These are phyloP conservation scores for Drosophila subobscura DNA, from an alignment of 1,140 invertebrate species.

Conservation along the genomic window DNA sequence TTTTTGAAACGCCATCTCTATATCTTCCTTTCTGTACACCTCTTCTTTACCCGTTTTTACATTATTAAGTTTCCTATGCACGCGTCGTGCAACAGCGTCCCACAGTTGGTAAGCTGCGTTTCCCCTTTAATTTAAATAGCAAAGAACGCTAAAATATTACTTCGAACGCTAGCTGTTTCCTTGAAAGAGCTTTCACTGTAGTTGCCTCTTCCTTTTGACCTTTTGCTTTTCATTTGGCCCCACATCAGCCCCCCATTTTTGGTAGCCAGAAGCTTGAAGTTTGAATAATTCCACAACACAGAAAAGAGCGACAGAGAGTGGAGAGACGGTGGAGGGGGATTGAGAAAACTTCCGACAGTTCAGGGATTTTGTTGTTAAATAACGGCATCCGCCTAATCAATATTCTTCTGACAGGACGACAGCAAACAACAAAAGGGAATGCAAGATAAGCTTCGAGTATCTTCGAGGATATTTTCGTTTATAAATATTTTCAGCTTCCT, in stretches of 20 bases:
- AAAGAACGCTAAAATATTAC: background rate
- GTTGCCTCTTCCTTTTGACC: no score
- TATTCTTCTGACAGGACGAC: conserved; percentile 11
- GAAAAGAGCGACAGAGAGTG: conserved; percentile 19
- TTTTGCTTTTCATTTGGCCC: conserved; percentile 22
- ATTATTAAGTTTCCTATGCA: no score
- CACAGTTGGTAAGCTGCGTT: no score
- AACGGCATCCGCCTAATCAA: conserved; percentile 20
- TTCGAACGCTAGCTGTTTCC: conserved; percentile 6
- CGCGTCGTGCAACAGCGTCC: no score
- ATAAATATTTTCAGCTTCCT: conserved; percentile 9
- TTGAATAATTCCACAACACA: conserved; percentile 22
- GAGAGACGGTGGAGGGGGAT: background rate
- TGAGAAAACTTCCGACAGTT: conserved; percentile 5
- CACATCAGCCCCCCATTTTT: conserved; percentile 10
- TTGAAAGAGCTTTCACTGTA: background rate
- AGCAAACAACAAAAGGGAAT: conserved; percentile 12
- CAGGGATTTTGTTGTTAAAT: conserved; percentile 30
- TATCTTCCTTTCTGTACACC: background rate
- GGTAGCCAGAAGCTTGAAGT: conserved; percentile 23
- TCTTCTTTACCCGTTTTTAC: no score
- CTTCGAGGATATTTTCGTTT: conserved; percentile 3
- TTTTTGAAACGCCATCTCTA: no score
- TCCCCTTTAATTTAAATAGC: background rate
- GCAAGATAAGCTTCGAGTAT: conserved; percentile 11